These are phyloP conservation scores for Diplosoma virens DNA, from an alignment of 23 tunicate genomes.

Conservation along the genomic window DNA sequence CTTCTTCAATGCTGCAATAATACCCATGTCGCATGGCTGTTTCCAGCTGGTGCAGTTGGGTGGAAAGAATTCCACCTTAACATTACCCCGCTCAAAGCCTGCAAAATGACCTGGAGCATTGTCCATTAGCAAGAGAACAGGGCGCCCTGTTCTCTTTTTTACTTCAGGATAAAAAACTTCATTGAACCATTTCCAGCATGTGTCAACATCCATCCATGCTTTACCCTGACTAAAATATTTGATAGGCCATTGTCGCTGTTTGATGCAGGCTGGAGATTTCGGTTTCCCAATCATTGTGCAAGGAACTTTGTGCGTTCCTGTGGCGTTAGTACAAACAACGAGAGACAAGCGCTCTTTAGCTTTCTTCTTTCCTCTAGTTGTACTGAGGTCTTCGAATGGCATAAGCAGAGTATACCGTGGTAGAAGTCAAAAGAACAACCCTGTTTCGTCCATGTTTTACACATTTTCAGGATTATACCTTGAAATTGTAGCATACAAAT, in stretches of 20 bases:
- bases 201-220: constrained; percentile 46
- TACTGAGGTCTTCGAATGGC: constrained; percentile 26
- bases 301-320: constrained; percentile 44
- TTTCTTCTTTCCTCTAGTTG: constrained; percentile 29
- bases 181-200: constrained; percentile 38
- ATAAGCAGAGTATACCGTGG: constrained; percentile 4
- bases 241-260: constrained; percentile 35
- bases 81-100: too few relatives aligned
- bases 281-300: constrained; percentile 49
- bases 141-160: too few relatives aligned
- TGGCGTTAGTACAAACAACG: constrained; percentile 43
- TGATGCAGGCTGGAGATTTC: constrained; percentile 32
- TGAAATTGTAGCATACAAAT: constrained; percentile 18
- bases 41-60: too few relatives aligned
- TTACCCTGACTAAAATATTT: constrained; percentile 19
- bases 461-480: constrained; percentile 58
- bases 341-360: constrained; percentile 26
- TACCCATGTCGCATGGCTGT: too few relatives aligned
- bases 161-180: too few relatives aligned
- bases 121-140: too few relatives aligned
- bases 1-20: too few relatives aligned
- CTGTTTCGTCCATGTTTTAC: constrained; percentile 62
- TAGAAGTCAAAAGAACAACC: constrained; percentile 34
- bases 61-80: too few relatives aligned
- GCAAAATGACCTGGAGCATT: too few relatives aligned